These are phyloP conservation scores for Proterorhinus semilunaris DNA, from an alignment of 2,113 vertebrate species.

Conservation along the genomic window DNA sequence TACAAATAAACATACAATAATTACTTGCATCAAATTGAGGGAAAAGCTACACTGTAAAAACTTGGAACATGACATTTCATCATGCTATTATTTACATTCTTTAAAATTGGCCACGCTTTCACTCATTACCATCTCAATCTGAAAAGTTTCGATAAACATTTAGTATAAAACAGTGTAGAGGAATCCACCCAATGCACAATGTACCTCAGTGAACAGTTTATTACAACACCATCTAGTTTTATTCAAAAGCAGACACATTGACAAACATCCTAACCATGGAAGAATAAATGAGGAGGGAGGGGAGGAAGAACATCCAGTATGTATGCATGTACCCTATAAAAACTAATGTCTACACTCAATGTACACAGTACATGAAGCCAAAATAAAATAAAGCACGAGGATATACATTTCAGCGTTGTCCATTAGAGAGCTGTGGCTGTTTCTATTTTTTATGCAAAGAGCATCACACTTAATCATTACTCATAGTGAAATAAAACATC, in stretches of 20 bases:
- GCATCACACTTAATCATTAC: constrained; percentile 81
- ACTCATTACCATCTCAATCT: constrained; percentile 13
- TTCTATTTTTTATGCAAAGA: constrained; percentile 72
- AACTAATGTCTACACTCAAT: constrained; percentile 87
- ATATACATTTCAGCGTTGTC: constrained; percentile 47
- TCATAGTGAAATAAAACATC: constrained; percentile 93
- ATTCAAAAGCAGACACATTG: constrained; percentile 94
- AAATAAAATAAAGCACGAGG: constrained; percentile 11
- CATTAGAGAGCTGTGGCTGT: constrained; percentile 42
- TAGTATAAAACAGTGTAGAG: constrained; percentile 80
- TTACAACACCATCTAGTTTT: constrained; percentile 98
- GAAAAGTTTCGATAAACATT: constrained; percentile 48
- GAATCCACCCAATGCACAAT: constrained; percentile 78
- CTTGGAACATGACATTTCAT: constrained; percentile 1
- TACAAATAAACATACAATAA: background rate
- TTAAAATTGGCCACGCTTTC: background rate
- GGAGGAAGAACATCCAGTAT: constrained; percentile 50
- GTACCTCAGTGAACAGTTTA: constrained; percentile 98
- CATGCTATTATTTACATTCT: background rate
- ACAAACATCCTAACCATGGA: constrained; percentile 90
- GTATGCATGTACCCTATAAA: constrained; percentile 85
- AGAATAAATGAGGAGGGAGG: constrained; percentile 57
- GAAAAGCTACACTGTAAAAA: background rate
- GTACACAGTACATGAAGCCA: constrained; percentile 89
- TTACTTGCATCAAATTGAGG: background rate